Evolutionary conservation across 2,888 invertebrate species (phyloP).

Genomic region (Plagodis dolabraria): DNA sequence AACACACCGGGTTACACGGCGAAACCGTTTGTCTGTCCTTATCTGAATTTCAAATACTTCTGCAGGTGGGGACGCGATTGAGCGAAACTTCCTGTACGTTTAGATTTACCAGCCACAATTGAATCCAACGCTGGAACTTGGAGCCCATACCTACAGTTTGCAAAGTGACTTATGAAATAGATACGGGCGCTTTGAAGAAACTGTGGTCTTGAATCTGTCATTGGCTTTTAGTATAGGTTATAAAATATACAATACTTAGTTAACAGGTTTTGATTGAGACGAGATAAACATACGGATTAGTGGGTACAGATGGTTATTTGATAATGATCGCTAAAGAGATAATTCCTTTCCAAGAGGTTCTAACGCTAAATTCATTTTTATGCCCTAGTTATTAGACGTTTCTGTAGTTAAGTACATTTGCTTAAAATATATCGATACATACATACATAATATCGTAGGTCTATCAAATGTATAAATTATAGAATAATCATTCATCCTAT

Average conservation of each 20-base stretch:
- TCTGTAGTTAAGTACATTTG: too few species aligned
- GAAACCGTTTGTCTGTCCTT: slow-evolving; percentile 66
- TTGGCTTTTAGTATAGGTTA: too few species aligned
- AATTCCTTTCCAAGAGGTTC: too few species aligned
- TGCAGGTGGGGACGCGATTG: slow-evolving; percentile 78
- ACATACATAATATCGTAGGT: too few species aligned
- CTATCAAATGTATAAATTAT: too few species aligned
- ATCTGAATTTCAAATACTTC: slow-evolving; percentile 79
- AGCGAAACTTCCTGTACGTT: slow-evolving; percentile 73
- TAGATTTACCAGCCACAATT: slow-evolving; percentile 75
- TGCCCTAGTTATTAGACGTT: too few species aligned
- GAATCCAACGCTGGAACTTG: slow-evolving; percentile 64
- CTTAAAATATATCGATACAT: too few species aligned
- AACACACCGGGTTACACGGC: slow-evolving; percentile 65
- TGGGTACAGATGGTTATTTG: too few species aligned
- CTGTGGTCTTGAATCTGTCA: slow-evolving; percentile 8
- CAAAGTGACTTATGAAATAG: slow-evolving; percentile 52
- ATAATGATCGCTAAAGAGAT: too few species aligned
- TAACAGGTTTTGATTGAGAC: background rate
- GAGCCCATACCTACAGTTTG: slow-evolving; percentile 51
- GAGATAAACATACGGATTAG: background rate
- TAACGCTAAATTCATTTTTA: too few species aligned
- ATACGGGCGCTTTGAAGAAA: slow-evolving; percentile 34
- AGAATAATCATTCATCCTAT: too few species aligned
- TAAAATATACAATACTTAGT: too few species aligned